Conservation (phyloP, 2,888 invertebrate genomes). For the Dugesia japonica region DNA sequence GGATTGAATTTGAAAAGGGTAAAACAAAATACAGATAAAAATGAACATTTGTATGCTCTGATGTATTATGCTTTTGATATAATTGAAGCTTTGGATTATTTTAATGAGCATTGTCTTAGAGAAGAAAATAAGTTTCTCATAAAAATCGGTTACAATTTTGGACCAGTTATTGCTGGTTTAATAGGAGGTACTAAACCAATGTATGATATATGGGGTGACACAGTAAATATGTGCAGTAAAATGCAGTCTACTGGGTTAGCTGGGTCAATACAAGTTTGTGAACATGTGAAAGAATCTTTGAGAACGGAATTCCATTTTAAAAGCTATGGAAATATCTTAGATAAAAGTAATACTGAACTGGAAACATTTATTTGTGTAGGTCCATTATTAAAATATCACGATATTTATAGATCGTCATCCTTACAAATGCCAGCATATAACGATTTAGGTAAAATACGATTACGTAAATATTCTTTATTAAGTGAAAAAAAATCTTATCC, state of each 20-base stretch:
- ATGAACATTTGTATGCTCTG: constrained; percentile 42
- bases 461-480: too few relatives aligned
- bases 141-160: constrained; percentile 70
- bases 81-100: constrained; percentile 53
- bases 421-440: too few relatives aligned
- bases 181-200: constrained; percentile 85
- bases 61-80: constrained; percentile 67
- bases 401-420: too few relatives aligned
- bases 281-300: neutral
- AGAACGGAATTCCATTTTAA: constrained; percentile 4
- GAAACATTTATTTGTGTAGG: constrained; percentile 23
- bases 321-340: neutral
- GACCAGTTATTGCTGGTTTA: constrained; percentile 77
- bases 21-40: constrained; percentile 56
- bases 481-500: too few relatives aligned
- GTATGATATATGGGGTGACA: constrained; percentile 96
- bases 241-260: constrained; percentile 65
- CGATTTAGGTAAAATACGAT: too few relatives aligned
- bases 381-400: neutral
- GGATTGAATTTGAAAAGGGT: constrained; percentile 70
- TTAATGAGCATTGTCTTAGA: constrained; percentile 44
- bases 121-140: constrained; percentile 44
- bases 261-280: constrained; percentile 22
- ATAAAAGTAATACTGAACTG: constrained; percentile 30
- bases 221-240: constrained; percentile 83